A percentile compares a stretch with the other conserved stretches of the same genome.
Evolutionary conservation across 2,888 invertebrate species (phyloP).

Genomic region (Idaea straminata): DNA sequence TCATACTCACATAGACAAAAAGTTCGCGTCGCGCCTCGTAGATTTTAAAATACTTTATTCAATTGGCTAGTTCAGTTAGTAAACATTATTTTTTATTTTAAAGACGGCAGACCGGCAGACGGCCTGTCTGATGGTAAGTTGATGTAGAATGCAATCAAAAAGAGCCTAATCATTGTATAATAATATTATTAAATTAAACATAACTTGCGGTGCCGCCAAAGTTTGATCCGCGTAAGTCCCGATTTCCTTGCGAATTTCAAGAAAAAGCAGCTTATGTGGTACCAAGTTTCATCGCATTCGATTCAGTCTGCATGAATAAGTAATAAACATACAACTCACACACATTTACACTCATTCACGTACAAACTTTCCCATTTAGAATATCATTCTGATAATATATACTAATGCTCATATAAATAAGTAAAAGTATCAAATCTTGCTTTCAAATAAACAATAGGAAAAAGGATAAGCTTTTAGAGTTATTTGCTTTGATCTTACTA

Average conservation of each 20-base stretch:
- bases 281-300: not conserved
- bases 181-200: not conserved
- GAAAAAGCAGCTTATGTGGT: not conserved
- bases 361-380: not conserved
- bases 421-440: too few species aligned
- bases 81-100: slow-evolving; percentile 28
- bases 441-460: not conserved
- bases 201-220: not conserved
- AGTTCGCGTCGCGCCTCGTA: slow-evolving; percentile 19
- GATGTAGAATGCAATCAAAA: slow-evolving; percentile 23
- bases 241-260: too few species aligned
- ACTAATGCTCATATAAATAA: not conserved
- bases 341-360: not conserved
- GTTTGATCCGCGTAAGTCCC: too few species aligned
- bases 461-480: not conserved
- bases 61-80: slow-evolving; percentile 28
- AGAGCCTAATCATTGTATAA: not conserved
- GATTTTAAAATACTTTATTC: slow-evolving; percentile 19
- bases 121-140: slow-evolving; percentile 35
- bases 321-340: not conserved
- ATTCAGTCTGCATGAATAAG: not conserved
- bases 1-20: slow-evolving; percentile 23
- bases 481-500: not conserved
- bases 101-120: slow-evolving; percentile 34
- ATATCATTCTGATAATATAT: not conserved